Conservation (phyloP, 2,113 vertebrate genomes). For the Trichomycterus rosablanca region DNA sequence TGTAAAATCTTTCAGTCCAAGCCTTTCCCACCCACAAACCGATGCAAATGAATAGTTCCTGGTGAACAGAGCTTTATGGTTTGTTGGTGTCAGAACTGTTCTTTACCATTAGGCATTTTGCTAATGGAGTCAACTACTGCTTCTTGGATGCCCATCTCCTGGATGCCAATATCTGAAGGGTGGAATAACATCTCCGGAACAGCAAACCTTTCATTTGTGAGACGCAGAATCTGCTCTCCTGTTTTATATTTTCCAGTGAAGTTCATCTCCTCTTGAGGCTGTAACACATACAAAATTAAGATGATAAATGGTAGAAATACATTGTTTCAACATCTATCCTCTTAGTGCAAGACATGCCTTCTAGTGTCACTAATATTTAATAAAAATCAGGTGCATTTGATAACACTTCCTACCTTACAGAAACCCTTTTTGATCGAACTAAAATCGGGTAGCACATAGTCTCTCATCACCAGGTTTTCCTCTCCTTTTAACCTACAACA, state of each 20-base stretch:
- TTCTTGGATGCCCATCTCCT: conserved; percentile 98
- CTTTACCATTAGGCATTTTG: conserved; percentile 86
- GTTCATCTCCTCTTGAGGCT: conserved; percentile 94
- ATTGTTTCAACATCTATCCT: too few relatives aligned
- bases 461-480: conserved; percentile 87
- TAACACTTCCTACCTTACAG: conserved; percentile 81
- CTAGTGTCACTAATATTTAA: neutral
- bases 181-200: conserved; percentile 96
- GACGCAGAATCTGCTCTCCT: conserved; percentile 89
- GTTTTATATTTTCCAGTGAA: conserved; percentile 94
- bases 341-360: neutral
- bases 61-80: too few relatives aligned
- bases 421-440: conserved; percentile 97
- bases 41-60: too few relatives aligned
- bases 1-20: too few relatives aligned
- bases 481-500: conserved; percentile 82
- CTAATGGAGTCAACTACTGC: conserved; percentile 86
- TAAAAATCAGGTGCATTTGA: neutral
- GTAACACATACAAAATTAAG: conserved; percentile 13
- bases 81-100: neutral
- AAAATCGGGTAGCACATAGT: conserved; percentile 97
- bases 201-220: conserved; percentile 93
- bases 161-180: conserved; percentile 93
- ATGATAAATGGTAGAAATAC: neutral
- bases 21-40: too few relatives aligned